Evolutionary conservation across 2,888 invertebrate genomes (phyloP), one percentile per base, ranked within the genome.

Genomic region (Mystacides longicornis): DNA sequence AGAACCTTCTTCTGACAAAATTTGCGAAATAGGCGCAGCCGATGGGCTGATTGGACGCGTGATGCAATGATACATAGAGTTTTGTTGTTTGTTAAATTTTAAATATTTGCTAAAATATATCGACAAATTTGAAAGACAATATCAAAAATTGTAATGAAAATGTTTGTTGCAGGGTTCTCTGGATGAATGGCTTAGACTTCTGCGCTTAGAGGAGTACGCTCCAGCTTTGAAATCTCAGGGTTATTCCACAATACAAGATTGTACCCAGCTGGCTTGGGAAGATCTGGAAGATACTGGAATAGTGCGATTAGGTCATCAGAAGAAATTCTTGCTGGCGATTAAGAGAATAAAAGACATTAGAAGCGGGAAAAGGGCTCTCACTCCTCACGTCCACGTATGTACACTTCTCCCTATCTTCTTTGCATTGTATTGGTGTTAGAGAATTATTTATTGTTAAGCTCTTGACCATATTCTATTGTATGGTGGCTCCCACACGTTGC

Each of bases 201-300:
- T 98, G 60, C 83, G 93, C 62, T 79, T 99, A 61, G 93, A 93
- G 67, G 94, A 96, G 71, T 99, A 99, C 70, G 85, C 89, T 42
- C 87, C 89, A 19, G 89, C 92, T 43, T 81, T 99, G 60, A 84
- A 89, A 61, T 88, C 89, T 62, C 97, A 98, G 74, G 94, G 94
- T 52, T 98, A 96, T 75, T 85, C 89, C 66, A 90, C 91, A 5
- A 92, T 99, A 43, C 91, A 94, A 65, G 90, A 93, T 72, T 91
- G 97, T 54, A 91, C 93, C 27, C 93, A 95, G 68, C 83, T 99
- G 53, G 93, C 93, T 57, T 98, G 97, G 96, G 99, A 99, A 75
- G 99, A 99, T 76, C 82, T 99, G 68, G 98, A 99, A 77, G 98
- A 99, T 69, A 94, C 98, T 71, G 92, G 93, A 55, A 91, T 93